Evolutionary conservation across 2,113 vertebrate genomes (phyloP), one percentile per base, ranked within the genome.

Genomic region (Platichthys stellatus): DNA sequence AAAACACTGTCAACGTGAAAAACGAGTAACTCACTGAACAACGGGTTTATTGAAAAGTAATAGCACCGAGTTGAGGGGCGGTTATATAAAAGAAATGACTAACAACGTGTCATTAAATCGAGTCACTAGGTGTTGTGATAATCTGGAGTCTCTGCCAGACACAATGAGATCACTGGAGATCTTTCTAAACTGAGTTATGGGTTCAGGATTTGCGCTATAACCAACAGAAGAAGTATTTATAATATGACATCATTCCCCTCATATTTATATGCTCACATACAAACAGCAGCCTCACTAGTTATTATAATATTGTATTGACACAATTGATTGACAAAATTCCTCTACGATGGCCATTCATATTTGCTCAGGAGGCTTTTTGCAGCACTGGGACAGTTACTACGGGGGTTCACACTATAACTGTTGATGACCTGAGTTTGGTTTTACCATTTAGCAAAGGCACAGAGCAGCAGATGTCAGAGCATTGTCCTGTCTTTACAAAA

Each of bases 1-100:
- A 85, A 82, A 76, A 76, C 64, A 56, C 24, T 31, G 82, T 81
- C 58, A 69, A 69, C 58, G 58, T 3, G 1, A 74, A 40, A 20
- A 56, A 4, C 35, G 28, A 49, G 54, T 8, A 35, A 38, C 60
- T 49, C 56, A 2, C 59, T 10, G 45, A 81, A 76, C 69, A 81
- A 78, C 65, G 66, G 23, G 60, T 74, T 60, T 61, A 17, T 14
- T 1, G 0, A 18, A 76, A 67, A 38, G 63, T 49, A 53, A 74
- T 35, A 63, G 20, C 53, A 40, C 38, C 57, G 71, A 67, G 51
- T 66, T 74, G 62, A 72, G 62, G 81, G 51, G 14, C 11, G 57
- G 28, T 40, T 28, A 6, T 21, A 17, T 21, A 8, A 76, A 47
- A 72, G 13, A 69, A 43, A 35, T 62, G 65, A 83, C 40, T 72